These are phyloP conservation scores for Ptychodera flava DNA, from an alignment of 35 echinoderm and acorn worm species.

Conservation along the genomic window DNA sequence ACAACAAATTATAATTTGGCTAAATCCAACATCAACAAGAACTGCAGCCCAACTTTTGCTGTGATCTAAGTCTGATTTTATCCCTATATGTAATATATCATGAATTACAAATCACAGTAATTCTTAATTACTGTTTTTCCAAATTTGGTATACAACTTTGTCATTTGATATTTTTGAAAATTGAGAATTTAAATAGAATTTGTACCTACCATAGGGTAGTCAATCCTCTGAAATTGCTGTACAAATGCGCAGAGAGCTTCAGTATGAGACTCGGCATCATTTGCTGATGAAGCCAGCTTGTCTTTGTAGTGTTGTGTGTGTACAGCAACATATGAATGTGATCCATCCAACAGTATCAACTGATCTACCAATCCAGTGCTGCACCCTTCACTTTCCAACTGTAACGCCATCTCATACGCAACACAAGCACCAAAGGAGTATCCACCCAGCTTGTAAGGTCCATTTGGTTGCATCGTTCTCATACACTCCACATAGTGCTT, in stretches of 20 bases:
- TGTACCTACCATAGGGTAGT: slow-evolving; percentile 44
- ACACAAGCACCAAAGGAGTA: slow-evolving; percentile 67
- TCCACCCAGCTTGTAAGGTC: slow-evolving; percentile 46
- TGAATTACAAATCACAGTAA: no score
- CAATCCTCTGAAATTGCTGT: slow-evolving; percentile 26
- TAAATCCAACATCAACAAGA: no score
- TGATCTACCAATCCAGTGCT: slow-evolving; percentile 5
- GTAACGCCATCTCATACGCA: slow-evolving; percentile 57
- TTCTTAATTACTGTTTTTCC: no score
- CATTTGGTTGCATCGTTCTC: slow-evolving; percentile 5
- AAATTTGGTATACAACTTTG: no score
- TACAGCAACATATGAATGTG: slow-evolving; percentile 47
- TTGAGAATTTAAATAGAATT: no score
- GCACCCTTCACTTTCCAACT: slow-evolving; percentile 5
- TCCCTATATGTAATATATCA: no score
- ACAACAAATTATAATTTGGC: no score
- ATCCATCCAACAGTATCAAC: slow-evolving; percentile 61
- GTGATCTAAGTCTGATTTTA: no score
- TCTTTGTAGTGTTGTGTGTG: slow-evolving; percentile 51
- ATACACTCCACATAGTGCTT: slow-evolving; percentile 36
- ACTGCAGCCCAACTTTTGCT: no score
- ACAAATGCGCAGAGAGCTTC: slow-evolving; percentile 35
- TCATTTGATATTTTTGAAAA: no score
- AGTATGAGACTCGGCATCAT: slow-evolving; percentile 23
- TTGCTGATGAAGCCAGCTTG: slow-evolving; percentile 41